Percentiles rank a stretch among this genome's conserved stretches.
These are phyloP conservation scores for Ariopsis seemanni DNA, from an alignment of 2,113 vertebrate species.

Conservation along the genomic window DNA sequence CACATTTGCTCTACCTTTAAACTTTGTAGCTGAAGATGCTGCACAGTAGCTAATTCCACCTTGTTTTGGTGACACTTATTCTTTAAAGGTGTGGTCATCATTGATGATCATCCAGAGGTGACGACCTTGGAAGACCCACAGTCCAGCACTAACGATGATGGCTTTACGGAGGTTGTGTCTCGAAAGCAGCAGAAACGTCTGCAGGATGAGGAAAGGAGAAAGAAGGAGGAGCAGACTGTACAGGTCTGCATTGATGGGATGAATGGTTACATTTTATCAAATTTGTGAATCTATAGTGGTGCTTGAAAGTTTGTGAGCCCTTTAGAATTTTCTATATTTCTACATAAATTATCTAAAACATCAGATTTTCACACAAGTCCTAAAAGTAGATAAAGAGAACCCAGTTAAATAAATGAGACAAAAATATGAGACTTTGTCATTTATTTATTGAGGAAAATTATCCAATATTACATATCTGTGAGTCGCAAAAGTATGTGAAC, in stretches of 20 bases:
- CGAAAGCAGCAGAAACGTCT: conserved; percentile 98
- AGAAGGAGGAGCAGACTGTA: conserved; percentile 94
- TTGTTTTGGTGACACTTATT: background rate
- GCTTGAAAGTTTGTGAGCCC: too few relatives aligned
- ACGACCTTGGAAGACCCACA: conserved; percentile 96
- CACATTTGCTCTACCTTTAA: background rate
- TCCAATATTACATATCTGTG: too few relatives aligned
- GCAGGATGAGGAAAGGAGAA: conserved; percentile 95
- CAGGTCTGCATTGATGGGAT: conserved; percentile 73
- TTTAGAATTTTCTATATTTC: too few relatives aligned
- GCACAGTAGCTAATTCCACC: background rate
- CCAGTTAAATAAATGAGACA: too few relatives aligned
- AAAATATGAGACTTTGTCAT: too few relatives aligned
- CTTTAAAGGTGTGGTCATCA: conserved; percentile 92
- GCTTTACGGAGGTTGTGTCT: conserved; percentile 97
- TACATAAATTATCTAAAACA: too few relatives aligned
- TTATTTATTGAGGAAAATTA: too few relatives aligned
- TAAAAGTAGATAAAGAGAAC: too few relatives aligned
- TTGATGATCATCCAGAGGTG: conserved; percentile 98
- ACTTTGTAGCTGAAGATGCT: background rate
- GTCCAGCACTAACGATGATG: conserved; percentile 90
- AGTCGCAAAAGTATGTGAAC: too few relatives aligned
- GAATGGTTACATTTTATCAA: background rate
- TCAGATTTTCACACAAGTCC: too few relatives aligned
- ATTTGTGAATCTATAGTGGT: too few relatives aligned